Evolutionary conservation across 2,797 vertebrate species (phyloP).

Genomic region (Tenualosa ilisha): DNA sequence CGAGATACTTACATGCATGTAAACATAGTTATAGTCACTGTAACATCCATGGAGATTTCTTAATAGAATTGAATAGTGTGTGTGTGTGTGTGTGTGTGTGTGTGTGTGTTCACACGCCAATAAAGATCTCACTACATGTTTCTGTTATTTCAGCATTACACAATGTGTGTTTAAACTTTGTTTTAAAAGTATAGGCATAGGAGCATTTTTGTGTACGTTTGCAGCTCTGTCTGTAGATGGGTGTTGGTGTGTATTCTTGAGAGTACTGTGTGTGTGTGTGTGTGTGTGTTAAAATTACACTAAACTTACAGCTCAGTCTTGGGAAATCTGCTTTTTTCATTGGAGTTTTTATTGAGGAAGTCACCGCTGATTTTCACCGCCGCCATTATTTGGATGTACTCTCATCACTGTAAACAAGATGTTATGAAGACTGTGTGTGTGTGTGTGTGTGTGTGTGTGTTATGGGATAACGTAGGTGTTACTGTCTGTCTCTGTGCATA

Average conservation of each 20-base stretch:
- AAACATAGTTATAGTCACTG: too few species aligned
- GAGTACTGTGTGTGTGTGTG: neutral
- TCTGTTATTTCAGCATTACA: too few species aligned
- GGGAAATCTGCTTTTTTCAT: slow-evolving; percentile 62
- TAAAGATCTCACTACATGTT: too few species aligned
- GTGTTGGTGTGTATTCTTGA: too few species aligned
- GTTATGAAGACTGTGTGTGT: neutral
- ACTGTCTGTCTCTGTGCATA: slow-evolving; percentile 1
- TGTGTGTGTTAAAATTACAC: neutral
- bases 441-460: neutral
- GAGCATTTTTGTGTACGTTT: too few species aligned
- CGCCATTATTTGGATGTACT: slow-evolving; percentile 60
- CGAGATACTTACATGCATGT: too few species aligned
- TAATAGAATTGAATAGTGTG: too few species aligned
- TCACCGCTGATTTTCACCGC: slow-evolving; percentile 49
- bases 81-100: neutral
- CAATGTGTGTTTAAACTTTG: too few species aligned
- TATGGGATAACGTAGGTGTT: slow-evolving; percentile 28
- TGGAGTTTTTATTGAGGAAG: slow-evolving; percentile 66
- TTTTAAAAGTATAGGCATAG: too few species aligned
- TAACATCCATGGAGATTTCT: too few species aligned
- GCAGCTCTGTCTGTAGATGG: too few species aligned
- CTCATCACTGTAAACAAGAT: slow-evolving; percentile 64
- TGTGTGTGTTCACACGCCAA: neutral
- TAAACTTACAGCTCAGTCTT: neutral